Conservation (phyloP, 2,113 vertebrate species). For the Nematolebias whitei region DNA sequence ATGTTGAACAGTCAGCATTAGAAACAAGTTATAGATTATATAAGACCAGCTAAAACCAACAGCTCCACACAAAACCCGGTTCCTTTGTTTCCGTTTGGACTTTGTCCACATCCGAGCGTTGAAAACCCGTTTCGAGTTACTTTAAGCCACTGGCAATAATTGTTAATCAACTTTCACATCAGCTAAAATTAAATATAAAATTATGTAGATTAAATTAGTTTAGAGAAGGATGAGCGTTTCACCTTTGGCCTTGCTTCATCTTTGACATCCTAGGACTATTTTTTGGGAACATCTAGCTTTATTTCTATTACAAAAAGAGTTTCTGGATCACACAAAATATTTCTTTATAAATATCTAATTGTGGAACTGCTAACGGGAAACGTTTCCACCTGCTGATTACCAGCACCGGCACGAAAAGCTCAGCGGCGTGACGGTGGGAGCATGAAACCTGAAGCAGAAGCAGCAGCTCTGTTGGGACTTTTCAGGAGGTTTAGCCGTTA, state of each 20-base stretch:
- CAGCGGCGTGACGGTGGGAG: not conserved
- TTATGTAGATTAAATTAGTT: too few relatives aligned
- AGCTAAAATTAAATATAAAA: too few relatives aligned
- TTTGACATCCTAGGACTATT: not conserved
- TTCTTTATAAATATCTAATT: too few relatives aligned
- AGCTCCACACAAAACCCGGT: constrained; percentile 38
- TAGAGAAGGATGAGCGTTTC: too few relatives aligned
- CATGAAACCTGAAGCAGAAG: not conserved
- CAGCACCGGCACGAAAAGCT: not conserved
- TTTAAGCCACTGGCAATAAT: too few relatives aligned
- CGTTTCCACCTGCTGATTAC: too few relatives aligned
- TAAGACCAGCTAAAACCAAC: constrained; percentile 82
- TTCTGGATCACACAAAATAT: not conserved
- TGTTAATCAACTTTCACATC: too few relatives aligned
- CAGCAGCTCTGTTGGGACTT: constrained; percentile 1
- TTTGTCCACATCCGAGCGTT: constrained; percentile 46
- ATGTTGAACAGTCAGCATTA: constrained; percentile 84
- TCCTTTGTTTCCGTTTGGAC: constrained; percentile 51
- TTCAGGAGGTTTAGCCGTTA: too few relatives aligned
- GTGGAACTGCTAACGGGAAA: too few relatives aligned
- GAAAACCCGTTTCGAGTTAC: not conserved
- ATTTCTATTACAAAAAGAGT: too few relatives aligned
- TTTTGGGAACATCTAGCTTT: constrained; percentile 1
- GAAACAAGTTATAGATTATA: constrained; percentile 80
- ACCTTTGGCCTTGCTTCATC: too few relatives aligned